These are phyloP conservation scores for Lutjanus campechanus DNA, from an alignment of 2,797 vertebrate species.

Conservation along the genomic window DNA sequence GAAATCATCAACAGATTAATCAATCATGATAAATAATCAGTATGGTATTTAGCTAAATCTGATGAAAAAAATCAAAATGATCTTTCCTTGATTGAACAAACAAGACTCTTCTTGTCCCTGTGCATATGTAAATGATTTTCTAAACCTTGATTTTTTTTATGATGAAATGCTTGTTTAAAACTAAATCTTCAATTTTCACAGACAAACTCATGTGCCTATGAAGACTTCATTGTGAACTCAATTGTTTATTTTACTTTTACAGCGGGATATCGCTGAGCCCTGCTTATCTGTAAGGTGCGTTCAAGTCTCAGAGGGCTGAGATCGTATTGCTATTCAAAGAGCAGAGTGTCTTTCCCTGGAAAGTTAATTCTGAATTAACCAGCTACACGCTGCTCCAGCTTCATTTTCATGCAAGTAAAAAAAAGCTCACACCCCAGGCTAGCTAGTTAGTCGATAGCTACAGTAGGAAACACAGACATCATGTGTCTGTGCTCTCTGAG, in stretches of 20 bases:
- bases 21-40: too few species aligned
- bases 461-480: conserved; percentile 18
- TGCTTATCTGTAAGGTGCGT: conserved; percentile 3
- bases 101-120: background rate
- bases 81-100: background rate
- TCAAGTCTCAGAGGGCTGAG: conserved; percentile 12
- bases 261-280: background rate
- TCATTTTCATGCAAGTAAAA: conserved; percentile 4
- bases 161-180: background rate
- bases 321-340: conserved; percentile 9
- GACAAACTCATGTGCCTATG: background rate
- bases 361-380: conserved; percentile 23
- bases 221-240: background rate
- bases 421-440: background rate
- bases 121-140: background rate
- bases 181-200: background rate
- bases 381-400: background rate
- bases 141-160: background rate
- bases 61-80: background rate
- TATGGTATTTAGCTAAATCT: background rate
- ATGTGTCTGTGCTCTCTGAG: conserved; percentile 14
- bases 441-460: background rate
- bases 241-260: conserved; percentile 18
- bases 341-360: background rate
- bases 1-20: too few species aligned